Evolutionary conservation across 2,888 invertebrate species (phyloP).

Genomic region (Bombylius major): DNA sequence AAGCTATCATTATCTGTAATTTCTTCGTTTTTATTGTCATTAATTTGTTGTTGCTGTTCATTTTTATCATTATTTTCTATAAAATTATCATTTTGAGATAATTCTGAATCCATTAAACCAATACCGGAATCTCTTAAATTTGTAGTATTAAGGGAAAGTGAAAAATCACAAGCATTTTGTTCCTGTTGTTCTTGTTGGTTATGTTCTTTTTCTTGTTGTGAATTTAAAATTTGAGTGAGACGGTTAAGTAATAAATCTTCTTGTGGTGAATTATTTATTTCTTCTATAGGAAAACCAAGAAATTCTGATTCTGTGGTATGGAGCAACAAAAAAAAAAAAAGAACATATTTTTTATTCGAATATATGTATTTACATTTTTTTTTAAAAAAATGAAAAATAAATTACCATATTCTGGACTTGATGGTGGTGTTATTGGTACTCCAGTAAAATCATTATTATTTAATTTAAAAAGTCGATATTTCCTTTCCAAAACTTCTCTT

Average conservation of each 20-base stretch:
- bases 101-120: slow-evolving; percentile 7
- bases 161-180: no score
- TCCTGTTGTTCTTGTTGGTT: no score
- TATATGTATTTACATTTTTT: no score
- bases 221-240: no score
- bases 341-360: no score
- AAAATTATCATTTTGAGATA: not conserved
- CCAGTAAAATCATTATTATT: slow-evolving; percentile 12
- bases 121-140: slow-evolving; percentile 25
- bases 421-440: slow-evolving; percentile 13
- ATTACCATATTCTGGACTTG: slow-evolving; percentile 8
- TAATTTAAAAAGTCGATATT: slow-evolving; percentile 4
- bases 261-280: not conserved
- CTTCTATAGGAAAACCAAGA: slow-evolving; percentile 18
- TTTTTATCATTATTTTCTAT: not conserved
- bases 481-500: not conserved
- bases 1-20: no score
- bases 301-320: slow-evolving; percentile 13
- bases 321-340: no score
- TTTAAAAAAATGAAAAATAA: no score
- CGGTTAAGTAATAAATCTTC: no score
- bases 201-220: no score
- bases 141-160: slow-evolving; percentile 7
- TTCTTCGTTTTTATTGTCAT: not conserved
- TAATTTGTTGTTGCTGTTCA: not conserved